Evolutionary conservation across 2,888 invertebrate species (phyloP).

Genomic region (Chymomyza amoena): DNA sequence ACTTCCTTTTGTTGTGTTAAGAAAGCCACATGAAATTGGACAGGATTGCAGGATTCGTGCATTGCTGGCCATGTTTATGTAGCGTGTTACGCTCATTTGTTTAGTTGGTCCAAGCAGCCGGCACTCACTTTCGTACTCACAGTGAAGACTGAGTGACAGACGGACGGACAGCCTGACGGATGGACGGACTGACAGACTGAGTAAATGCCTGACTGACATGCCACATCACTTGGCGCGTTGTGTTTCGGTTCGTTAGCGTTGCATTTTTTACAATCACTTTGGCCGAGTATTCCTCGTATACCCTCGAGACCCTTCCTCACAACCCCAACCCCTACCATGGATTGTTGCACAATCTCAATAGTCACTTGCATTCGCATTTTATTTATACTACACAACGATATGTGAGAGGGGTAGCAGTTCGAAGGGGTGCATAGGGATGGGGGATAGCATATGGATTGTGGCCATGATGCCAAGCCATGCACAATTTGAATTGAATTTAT

Average conservation of each 20-base stretch:
- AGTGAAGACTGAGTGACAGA: conserved; percentile 3
- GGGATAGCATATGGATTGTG: no score
- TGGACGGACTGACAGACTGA: background rate
- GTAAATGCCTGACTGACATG: conserved; percentile 37
- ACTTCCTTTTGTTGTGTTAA: background rate
- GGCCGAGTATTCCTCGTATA: conserved; percentile 31
- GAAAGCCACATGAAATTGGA: background rate
- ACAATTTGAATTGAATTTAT: conserved; percentile 66
- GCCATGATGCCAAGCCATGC: conserved; percentile 2
- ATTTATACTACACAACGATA: conserved; percentile 73
- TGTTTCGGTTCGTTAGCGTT: conserved; percentile 72
- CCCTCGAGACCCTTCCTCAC: background rate
- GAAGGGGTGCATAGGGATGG: conserved; percentile 14
- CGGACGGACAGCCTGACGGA: conserved; percentile 9
- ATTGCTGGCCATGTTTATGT: conserved; percentile 17
- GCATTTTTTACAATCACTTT: conserved; percentile 72
- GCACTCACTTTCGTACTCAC: background rate
- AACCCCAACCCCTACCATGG: conserved; percentile 16
- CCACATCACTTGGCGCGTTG: conserved; percentile 64
- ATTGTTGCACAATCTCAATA: conserved; percentile 50
- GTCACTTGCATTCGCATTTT: conserved; percentile 65
- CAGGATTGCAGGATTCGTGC: background rate
- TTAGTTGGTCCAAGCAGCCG: conserved; percentile 15
- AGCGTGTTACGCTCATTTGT: conserved; percentile 49
- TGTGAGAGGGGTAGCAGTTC: conserved; percentile 38